Evolutionary conservation across 2,888 invertebrate genomes (phyloP).

Genomic region (Ypsolopha sequella): DNA sequence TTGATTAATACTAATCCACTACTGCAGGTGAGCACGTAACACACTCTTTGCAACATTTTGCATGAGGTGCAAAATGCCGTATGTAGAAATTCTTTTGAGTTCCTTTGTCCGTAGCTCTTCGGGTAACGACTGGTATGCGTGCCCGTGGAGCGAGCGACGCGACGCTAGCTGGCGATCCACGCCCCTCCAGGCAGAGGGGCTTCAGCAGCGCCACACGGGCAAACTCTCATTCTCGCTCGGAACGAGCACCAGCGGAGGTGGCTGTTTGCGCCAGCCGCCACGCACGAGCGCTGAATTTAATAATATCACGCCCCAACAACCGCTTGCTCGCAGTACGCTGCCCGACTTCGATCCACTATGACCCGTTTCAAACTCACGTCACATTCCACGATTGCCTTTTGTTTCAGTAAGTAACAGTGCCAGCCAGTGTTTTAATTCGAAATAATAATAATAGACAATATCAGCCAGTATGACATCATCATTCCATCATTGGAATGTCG

Average conservation of each 20-base stretch:
- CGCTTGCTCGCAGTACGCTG: too few relatives aligned
- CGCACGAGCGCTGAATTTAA: neutral
- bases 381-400: too few relatives aligned
- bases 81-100: conserved; percentile 15
- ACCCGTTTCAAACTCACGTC: too few relatives aligned
- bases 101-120: conserved; percentile 33
- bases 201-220: neutral
- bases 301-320: too few relatives aligned
- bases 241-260: neutral
- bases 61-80: conserved; percentile 19
- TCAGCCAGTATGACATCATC: too few relatives aligned
- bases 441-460: too few relatives aligned
- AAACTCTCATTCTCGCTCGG: neutral
- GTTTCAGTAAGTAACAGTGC: too few relatives aligned
- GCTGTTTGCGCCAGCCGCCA: neutral
- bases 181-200: neutral
- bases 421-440: too few relatives aligned
- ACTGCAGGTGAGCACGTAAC: conserved; percentile 16
- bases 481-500: too few relatives aligned
- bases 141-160: neutral
- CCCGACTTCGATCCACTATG: too few relatives aligned
- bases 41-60: conserved; percentile 28
- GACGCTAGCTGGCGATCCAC: neutral
- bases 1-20: conserved; percentile 16
- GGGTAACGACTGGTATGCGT: conserved; percentile 14